Evolutionary conservation across 1,140 invertebrate species (phyloP), one percentile per base, ranked within the genome.

Genomic region (Chironomus striatipennis): DNA sequence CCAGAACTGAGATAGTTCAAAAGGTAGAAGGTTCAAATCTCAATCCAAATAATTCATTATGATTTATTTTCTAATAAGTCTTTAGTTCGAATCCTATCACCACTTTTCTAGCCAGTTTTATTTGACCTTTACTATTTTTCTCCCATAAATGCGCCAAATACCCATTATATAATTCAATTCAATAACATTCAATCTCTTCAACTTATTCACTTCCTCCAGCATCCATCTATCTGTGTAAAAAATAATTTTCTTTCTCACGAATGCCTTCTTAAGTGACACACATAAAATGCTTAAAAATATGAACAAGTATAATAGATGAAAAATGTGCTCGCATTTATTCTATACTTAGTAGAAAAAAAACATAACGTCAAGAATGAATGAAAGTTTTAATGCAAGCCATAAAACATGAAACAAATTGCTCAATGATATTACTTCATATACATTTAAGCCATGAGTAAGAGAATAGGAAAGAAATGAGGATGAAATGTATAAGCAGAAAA

Each of bases 381-480:
- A 12, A 57, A 15, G 9, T 57, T 57, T 57, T 57, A 57, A 57
- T 57, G 47, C 47, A 57, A 57, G 47, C 47, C 47, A 57, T 57
- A 57, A 57, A 57, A 57, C 47, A 57, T 57, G 47, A 57, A 57
- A 57, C 47, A 57, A 57, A 57, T 57, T 57, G 47, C 47, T 12
- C 47, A 57, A 57, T 57, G 47, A 57, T n/a, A 57, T 57, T 57
- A 57, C 47, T 57, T 57, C 24, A 34, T 57, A 57, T 57, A 57
- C 47, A 57, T 57, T 57, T 34, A 34, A 34, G 24, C 24, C 43
- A 57, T 12, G 10, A 57, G 47, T n/a, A n/a, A n/a, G 43, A 43
- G 42, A 47, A 15, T 47, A 34, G 24, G 24, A 47, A 8, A 57
- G 10, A 57, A 57, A n/a, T n/a, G 47, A 15, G 47, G 12, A 15